Evolutionary conservation across 2,888 invertebrate genomes (phyloP).

Genomic region (Keiferia lycopersicella): DNA sequence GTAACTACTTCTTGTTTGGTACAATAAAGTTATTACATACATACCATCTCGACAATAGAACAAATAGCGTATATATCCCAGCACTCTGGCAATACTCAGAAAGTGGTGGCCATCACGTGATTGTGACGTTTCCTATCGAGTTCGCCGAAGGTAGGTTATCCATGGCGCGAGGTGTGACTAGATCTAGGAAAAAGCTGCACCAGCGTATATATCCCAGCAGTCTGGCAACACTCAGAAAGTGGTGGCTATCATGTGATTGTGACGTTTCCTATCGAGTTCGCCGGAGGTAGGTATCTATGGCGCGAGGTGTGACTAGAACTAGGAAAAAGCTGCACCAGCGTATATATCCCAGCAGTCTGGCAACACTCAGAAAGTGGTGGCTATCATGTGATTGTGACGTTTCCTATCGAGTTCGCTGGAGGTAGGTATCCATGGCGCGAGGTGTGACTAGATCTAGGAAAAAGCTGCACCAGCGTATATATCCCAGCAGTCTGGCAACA

Average conservation of each 20-base stretch:
- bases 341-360: background rate
- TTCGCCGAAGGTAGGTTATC: conserved; percentile 55
- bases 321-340: too few species aligned
- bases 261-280: too few species aligned
- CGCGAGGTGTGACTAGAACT: too few species aligned
- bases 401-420: conserved; percentile 64
- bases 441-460: too few species aligned
- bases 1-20: too few species aligned
- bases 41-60: too few species aligned
- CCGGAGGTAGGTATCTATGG: too few species aligned
- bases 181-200: background rate
- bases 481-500: background rate
- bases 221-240: background rate
- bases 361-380: conserved; percentile 43
- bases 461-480: too few species aligned
- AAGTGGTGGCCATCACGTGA: conserved; percentile 73
- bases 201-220: background rate
- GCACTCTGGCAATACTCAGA: conserved; percentile 1
- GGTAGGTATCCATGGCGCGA: conserved; percentile 53
- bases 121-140: conserved; percentile 75
- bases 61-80: too few species aligned
- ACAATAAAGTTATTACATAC: too few species aligned
- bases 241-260: too few species aligned
- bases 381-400: conserved; percentile 80
- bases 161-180: conserved; percentile 41